phyloP scores from a whole-genome alignment of 2,888 invertebrate genomes.

The Anorthoa munda region DNA sequence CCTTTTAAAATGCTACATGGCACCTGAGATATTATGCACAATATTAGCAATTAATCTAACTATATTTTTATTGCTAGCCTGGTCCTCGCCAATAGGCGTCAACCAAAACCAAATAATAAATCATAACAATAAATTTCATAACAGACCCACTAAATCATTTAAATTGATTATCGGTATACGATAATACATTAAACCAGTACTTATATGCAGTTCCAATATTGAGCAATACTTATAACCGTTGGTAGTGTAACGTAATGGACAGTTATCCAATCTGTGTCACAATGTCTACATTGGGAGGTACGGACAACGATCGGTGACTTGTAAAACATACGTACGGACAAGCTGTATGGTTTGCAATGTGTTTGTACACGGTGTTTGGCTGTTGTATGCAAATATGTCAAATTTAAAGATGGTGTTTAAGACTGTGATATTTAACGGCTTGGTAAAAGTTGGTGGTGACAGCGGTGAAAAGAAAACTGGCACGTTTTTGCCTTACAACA shows the following conservation, averaged over 20 bases:
- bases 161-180: constrained; percentile 36
- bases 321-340: constrained; percentile 34
- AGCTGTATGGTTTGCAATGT: constrained; percentile 30
- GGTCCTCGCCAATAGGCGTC: constrained; percentile 36
- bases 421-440: constrained; percentile 32
- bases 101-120: constrained; percentile 51
- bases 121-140: constrained; percentile 55
- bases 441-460: neutral
- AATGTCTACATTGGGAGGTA: constrained; percentile 44
- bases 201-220: constrained; percentile 36
- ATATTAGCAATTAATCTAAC: constrained; percentile 40
- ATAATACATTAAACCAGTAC: constrained; percentile 32
- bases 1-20: neutral
- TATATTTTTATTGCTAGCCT: constrained; percentile 29
- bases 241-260: constrained; percentile 24
- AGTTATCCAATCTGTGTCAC: constrained; percentile 58
- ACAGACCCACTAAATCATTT: constrained; percentile 36
- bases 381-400: constrained; percentile 54
- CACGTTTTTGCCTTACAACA: too few species aligned
- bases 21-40: neutral
- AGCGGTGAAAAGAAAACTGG: neutral
- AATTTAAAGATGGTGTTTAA: constrained; percentile 1
- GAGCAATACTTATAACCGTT: constrained; percentile 30
- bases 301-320: constrained; percentile 32
- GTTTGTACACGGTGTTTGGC: constrained; percentile 38